Evolutionary conservation across 2,888 invertebrate species (phyloP), one percentile per base, ranked within the genome.

Genomic region (Troglohyphantes excavatus): DNA sequence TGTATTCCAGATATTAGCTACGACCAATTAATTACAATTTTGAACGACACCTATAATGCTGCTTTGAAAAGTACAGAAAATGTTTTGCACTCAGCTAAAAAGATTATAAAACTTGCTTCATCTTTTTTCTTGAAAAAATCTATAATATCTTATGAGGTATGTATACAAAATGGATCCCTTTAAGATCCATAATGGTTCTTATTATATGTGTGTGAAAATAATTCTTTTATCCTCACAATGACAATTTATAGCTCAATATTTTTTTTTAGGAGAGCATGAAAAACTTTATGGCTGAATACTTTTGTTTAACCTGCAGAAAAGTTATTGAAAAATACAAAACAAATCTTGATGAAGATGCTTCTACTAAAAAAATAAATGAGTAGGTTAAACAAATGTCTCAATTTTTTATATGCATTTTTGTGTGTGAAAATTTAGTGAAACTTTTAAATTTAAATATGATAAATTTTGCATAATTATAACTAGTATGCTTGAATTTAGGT

Each of bases 101-200:
- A 67, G 29, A 88, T 88, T 6, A 21, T 88, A 13, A 88, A 82
- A 75, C 26, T 26, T 13, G 81, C 67, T n/a, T 73, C 61, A 33
- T 33, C 63, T 17, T 88, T 75, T 53, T 88, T 73, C 29, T 9
- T 82, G n/a, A 23, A 82, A 29, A 33, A 88, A 26, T 70, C 63
- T 27, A 59, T 65, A 13, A 65, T 53, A 68, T 73, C 53, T 6
- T 65, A 53, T 79, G 87, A 87, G 72, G 87, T 83, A 73, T 23
- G 19, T 53, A 7, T 6, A 27, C 39, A 19, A 23, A 43, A 59
- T 19, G 3, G 21, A 19, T 21, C 7, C 9, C n/a, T 33, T 9
- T 33, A 33, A 33, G 33, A 33, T 17, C 17, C 53, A 53, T 53
- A 5, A 5, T 53, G 17, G n/a, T 39, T 39, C n/a, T 53, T 53